Percentiles rank a stretch among this genome's conserved stretches.
phyloP scores from a whole-genome alignment of 2,888 invertebrate genomes.

The Cremastobaeus sp. region DNA sequence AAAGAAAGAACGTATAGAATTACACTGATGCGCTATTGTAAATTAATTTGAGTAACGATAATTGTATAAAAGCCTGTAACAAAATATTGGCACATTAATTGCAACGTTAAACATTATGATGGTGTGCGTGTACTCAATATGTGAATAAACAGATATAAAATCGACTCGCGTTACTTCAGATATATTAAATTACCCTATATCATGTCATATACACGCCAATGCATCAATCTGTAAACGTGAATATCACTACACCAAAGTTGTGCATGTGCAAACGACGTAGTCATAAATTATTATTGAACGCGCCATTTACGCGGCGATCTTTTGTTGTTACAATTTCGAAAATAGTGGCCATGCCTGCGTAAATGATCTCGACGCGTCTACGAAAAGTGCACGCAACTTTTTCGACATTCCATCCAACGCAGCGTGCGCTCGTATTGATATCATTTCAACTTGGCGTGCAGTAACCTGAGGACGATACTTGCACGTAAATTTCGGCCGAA shows the following conservation, averaged over 20 bases:
- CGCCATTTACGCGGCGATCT: slow-evolving; percentile 11
- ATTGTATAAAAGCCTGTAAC: slow-evolving; percentile 61
- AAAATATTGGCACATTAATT: slow-evolving; percentile 62
- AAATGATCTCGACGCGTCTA: no score
- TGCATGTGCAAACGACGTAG: slow-evolving; percentile 19
- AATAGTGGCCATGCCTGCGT: no score
- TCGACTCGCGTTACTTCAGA: slow-evolving; percentile 59
- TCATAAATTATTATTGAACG: slow-evolving; percentile 41
- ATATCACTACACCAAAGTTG: slow-evolving; percentile 43
- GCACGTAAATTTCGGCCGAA: no score
- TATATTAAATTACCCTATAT: slow-evolving; percentile 62
- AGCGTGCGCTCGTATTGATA: no score
- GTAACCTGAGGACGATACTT: no score
- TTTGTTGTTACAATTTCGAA: slow-evolving; percentile 11
- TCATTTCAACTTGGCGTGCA: no score
- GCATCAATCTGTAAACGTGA: slow-evolving; percentile 54
- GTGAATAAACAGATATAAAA: slow-evolving; percentile 62
- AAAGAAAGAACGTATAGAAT: slow-evolving; percentile 54
- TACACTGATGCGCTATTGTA: slow-evolving; percentile 53
- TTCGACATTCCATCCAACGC: no score
- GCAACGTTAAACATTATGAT: slow-evolving; percentile 59
- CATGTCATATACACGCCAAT: slow-evolving; percentile 52
- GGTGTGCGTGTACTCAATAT: slow-evolving; percentile 56
- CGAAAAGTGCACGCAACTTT: no score
- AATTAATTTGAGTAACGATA: slow-evolving; percentile 61